These are phyloP conservation scores for Rutilus rutilus DNA, from an alignment of 2,113 vertebrate genomes.

Conservation along the genomic window DNA sequence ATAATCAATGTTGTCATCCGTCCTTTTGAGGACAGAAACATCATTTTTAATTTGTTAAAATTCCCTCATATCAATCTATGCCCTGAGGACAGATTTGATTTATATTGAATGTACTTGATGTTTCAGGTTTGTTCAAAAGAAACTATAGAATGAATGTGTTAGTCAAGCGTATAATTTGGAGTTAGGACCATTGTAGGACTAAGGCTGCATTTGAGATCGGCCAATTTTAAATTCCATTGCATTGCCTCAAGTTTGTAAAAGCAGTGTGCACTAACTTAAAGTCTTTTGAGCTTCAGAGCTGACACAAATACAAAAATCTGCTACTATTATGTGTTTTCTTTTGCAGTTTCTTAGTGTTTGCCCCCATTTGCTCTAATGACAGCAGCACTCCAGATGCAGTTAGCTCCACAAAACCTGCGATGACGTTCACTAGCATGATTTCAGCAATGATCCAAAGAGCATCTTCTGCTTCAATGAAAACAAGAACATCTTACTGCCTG, in stretches of 20 bases:
- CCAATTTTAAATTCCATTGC: background rate
- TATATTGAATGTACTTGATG: constrained; percentile 37
- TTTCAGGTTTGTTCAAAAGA: constrained; percentile 10
- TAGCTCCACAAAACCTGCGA: background rate
- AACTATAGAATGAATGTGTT: background rate
- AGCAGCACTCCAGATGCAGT: background rate
- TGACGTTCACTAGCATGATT: background rate
- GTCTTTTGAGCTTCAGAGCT: background rate
- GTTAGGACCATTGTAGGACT: background rate
- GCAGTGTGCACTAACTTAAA: background rate
- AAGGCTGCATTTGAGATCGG: background rate
- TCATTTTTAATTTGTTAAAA: constrained; percentile 32
- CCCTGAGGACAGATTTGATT: constrained; percentile 14
- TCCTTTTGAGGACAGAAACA: constrained; percentile 30
- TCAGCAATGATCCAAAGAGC: background rate
- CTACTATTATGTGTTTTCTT: background rate
- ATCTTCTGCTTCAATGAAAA: background rate
- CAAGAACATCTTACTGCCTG: background rate
- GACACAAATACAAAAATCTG: background rate
- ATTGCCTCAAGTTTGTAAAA: background rate
- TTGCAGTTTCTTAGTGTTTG: background rate
- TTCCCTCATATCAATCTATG: constrained; percentile 33
- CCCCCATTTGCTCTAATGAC: background rate
- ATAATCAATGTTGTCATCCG: constrained; percentile 9
- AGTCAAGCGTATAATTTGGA: background rate